Conservation (phyloP, 2,113 vertebrate species). For the Nycticorax nycticorax region DNA sequence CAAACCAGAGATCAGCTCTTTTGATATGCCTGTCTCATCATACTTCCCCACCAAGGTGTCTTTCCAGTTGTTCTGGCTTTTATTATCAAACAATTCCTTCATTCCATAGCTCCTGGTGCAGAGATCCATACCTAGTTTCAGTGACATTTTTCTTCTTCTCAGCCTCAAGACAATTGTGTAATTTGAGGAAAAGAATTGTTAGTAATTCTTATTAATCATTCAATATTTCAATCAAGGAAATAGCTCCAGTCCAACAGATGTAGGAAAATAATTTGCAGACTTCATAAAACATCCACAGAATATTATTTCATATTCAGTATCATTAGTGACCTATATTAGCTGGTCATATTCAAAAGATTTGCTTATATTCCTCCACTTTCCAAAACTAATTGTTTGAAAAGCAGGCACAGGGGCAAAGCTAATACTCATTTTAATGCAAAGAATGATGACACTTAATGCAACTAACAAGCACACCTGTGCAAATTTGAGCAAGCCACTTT, state of each 20-base stretch:
- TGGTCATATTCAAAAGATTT: background rate
- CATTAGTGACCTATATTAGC: background rate
- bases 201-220: background rate
- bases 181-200: background rate
- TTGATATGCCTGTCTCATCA: conserved; percentile 9
- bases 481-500: background rate
- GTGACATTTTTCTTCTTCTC: background rate
- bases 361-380: background rate
- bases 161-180: background rate
- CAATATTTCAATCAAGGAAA: background rate
- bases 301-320: background rate
- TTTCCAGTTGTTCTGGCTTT: background rate
- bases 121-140: background rate
- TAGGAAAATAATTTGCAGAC: background rate
- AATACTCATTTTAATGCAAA: background rate
- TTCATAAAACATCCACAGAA: background rate
- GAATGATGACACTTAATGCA: background rate
- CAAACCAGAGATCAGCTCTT: background rate
- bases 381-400: background rate
- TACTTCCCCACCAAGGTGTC: background rate
- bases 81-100: background rate
- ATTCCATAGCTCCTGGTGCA: background rate
- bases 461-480: background rate
- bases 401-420: background rate
- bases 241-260: background rate